Conservation (phyloP, 2,888 invertebrate species). For the Hecatera dysodea region DNA sequence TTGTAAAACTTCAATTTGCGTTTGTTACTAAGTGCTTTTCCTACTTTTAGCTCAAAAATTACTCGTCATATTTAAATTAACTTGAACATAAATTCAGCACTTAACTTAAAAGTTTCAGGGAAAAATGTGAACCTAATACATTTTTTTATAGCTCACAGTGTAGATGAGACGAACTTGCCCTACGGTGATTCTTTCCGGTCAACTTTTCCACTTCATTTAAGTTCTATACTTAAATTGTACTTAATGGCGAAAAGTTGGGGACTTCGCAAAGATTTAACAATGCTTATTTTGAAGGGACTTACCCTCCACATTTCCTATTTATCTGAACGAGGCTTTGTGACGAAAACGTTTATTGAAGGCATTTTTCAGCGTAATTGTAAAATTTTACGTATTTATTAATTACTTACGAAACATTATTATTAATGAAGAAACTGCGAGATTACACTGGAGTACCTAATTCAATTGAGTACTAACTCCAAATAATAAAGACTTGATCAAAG, state of each 20-base stretch:
- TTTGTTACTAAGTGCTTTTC: not conserved
- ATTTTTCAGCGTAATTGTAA: conserved; percentile 68
- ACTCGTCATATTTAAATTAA: conserved; percentile 12
- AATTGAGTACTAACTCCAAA: conserved; percentile 56
- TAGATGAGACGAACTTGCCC: conserved; percentile 65
- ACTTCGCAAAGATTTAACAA: conserved; percentile 90
- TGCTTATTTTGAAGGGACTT: conserved; percentile 87
- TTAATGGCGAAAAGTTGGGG: conserved; percentile 87
- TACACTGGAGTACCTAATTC: conserved; percentile 49
- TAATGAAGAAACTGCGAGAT: conserved; percentile 55
- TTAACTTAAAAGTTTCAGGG: conserved; percentile 10
- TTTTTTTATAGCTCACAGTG: conserved; percentile 63
- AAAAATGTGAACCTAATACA: conserved; percentile 36
- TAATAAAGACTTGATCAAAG: conserved; percentile 69
- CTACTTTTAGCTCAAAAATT: not conserved
- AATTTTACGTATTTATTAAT: conserved; percentile 62
- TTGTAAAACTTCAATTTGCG: not conserved
- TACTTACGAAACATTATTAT: conserved; percentile 56
- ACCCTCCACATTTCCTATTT: conserved; percentile 79
- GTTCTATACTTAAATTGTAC: conserved; percentile 89
- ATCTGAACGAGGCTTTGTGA: conserved; percentile 77
- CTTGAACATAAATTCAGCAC: conserved; percentile 1
- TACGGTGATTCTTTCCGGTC: conserved; percentile 81
- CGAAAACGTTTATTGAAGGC: conserved; percentile 69
- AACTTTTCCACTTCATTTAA: conserved; percentile 90